Evolutionary conservation across 1,140 invertebrate species (phyloP).

Genomic region (Oryctes rhinoceros): DNA sequence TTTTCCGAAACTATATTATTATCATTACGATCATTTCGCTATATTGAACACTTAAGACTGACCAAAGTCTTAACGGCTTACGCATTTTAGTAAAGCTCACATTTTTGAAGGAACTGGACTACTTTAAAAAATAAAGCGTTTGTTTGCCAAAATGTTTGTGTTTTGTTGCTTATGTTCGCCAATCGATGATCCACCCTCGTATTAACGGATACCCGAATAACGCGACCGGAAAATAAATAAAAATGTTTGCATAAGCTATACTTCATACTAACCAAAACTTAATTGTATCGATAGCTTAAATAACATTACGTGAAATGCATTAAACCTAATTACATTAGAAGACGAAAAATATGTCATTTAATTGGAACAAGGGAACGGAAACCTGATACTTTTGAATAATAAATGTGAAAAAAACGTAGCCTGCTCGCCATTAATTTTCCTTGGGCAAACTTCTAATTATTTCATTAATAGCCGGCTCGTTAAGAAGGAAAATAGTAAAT

Average conservation of each 20-base stretch:
- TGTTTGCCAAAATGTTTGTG: no score
- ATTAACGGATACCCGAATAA: not conserved
- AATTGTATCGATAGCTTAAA: not conserved
- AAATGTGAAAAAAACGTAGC: conserved; percentile 34
- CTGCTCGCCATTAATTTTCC: conserved; percentile 37
- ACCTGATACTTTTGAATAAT: conserved; percentile 4
- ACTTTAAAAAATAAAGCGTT: no score
- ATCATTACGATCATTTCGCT: no score
- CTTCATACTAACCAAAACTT: not conserved
- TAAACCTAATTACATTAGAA: not conserved
- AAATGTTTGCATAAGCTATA: not conserved
- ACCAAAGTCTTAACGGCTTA: no score
- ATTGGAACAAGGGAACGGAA: not conserved
- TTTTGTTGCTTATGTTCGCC: no score
- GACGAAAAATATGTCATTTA: not conserved
- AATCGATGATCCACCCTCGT: no score
- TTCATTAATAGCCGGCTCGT: conserved; percentile 40
- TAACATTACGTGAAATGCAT: not conserved
- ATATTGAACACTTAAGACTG: no score
- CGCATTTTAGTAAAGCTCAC: no score
- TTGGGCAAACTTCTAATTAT: conserved; percentile 42
- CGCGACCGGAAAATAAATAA: not conserved
- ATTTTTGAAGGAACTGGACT: no score
- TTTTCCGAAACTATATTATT: no score
- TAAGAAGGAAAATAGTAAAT: conserved; percentile 39